Conservation (phyloP, 2,888 invertebrate genomes). For the Blastobasis lacticolella region DNA sequence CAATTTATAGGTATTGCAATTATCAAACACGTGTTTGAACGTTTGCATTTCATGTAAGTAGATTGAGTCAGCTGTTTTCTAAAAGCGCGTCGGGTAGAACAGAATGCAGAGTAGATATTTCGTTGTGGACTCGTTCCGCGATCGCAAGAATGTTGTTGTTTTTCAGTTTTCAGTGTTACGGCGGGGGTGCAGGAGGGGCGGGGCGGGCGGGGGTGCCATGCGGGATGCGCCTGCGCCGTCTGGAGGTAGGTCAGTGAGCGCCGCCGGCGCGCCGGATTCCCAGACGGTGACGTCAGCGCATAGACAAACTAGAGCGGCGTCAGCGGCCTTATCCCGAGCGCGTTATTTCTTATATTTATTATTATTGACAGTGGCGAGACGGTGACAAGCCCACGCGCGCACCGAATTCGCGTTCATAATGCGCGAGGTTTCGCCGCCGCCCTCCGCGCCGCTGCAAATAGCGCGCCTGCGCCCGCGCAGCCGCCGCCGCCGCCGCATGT, state of each 20-base stretch:
- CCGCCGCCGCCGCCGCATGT: conserved; percentile 8
- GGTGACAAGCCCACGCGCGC: conserved; percentile 65
- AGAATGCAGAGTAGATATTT: too few relatives aligned
- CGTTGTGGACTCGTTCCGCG: too few relatives aligned
- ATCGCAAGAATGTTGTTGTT: too few relatives aligned
- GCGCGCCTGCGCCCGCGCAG: conserved; percentile 16
- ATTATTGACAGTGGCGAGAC: conserved; percentile 68
- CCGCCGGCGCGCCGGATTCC: conserved; percentile 58
- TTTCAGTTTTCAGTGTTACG: too few relatives aligned
- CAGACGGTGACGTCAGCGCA: conserved; percentile 67
- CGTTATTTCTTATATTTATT: conserved; percentile 69
- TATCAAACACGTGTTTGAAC: too few relatives aligned
- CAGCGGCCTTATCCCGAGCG: conserved; percentile 61
- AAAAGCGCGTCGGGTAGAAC: too few relatives aligned
- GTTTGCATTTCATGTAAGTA: too few relatives aligned
- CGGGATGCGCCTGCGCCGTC: conserved; percentile 31
- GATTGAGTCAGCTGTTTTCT: too few relatives aligned
- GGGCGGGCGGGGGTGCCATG: conserved; percentile 10
- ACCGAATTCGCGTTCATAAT: conserved; percentile 43
- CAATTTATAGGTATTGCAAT: too few relatives aligned
- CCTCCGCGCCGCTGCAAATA: conserved; percentile 44
- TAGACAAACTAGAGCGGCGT: conserved; percentile 70
- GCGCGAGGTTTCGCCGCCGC: conserved; percentile 31
- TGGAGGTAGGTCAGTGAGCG: conserved; percentile 69
- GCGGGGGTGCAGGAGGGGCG: too few relatives aligned